Evolutionary conservation across 2,113 vertebrate species (phyloP).

Genomic region (Okapia johnstoni): DNA sequence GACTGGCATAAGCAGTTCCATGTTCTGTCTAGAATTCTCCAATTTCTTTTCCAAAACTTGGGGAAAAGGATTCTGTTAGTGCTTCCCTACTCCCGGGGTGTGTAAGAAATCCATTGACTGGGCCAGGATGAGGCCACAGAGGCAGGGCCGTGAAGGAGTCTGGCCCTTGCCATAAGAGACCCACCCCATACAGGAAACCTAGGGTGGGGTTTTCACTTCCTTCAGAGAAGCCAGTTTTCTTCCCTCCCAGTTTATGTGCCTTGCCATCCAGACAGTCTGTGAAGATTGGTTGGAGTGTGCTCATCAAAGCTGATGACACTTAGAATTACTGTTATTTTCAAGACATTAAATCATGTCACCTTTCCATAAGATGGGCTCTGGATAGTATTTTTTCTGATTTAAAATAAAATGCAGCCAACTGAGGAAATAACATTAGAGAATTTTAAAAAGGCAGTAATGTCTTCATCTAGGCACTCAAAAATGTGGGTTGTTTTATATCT

Average conservation of each 20-base stretch:
- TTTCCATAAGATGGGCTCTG: background rate
- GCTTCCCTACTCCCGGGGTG: background rate
- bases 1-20: background rate
- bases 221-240: background rate
- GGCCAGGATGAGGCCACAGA: background rate
- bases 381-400: background rate
- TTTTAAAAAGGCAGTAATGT: background rate
- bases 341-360: background rate
- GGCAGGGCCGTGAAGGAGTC: background rate
- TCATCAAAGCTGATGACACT: background rate
- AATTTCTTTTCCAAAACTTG: background rate
- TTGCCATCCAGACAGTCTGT: background rate
- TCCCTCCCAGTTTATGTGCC: fast-evolving
- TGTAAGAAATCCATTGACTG: background rate
- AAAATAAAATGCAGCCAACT: constrained; percentile 50
- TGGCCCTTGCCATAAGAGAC: fast-evolving
- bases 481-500: background rate
- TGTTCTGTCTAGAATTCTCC: background rate
- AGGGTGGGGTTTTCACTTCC: background rate
- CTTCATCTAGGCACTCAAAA: constrained; percentile 7
- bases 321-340: constrained; percentile 32
- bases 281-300: background rate
- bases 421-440: constrained; percentile 17
- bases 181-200: background rate
- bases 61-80: background rate